Percentiles rank a stretch among this genome's conserved stretches.
phyloP scores from a whole-genome alignment of 2,797 vertebrate genomes.

The Sylvia borin region DNA sequence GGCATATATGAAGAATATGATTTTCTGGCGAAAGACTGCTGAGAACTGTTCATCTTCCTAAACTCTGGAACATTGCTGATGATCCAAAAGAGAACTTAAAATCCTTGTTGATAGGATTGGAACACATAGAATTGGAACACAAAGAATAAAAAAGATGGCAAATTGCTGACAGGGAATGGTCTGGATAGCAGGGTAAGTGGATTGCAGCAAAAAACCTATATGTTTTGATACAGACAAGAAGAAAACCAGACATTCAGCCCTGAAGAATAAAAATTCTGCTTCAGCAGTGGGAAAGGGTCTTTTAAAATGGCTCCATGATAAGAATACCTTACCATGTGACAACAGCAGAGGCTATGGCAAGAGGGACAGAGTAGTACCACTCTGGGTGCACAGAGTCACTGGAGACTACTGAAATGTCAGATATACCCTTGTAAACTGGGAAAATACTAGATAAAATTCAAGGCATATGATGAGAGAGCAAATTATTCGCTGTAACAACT shows the following conservation, averaged over 20 bases:
- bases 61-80: not conserved
- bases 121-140: not conserved
- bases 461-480: not conserved
- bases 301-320: not conserved
- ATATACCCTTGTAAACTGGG: not conserved
- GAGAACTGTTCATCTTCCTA: not conserved
- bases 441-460: not conserved
- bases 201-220: not conserved
- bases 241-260: not conserved
- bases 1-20: not conserved
- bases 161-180: not conserved
- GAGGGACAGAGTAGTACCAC: not conserved
- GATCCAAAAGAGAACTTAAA: not conserved
- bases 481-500: constrained; percentile 2
- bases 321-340: not conserved
- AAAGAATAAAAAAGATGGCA: not conserved
- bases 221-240: not conserved
- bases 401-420: not conserved
- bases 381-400: not conserved
- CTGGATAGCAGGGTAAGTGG: not conserved
- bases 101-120: not conserved
- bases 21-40: not conserved
- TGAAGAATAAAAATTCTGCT: not conserved
- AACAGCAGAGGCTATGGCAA: not conserved
- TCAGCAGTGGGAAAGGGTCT: not conserved